phyloP scores from a whole-genome alignment of 2,888 invertebrate genomes.

The Morpho deidamia region DNA sequence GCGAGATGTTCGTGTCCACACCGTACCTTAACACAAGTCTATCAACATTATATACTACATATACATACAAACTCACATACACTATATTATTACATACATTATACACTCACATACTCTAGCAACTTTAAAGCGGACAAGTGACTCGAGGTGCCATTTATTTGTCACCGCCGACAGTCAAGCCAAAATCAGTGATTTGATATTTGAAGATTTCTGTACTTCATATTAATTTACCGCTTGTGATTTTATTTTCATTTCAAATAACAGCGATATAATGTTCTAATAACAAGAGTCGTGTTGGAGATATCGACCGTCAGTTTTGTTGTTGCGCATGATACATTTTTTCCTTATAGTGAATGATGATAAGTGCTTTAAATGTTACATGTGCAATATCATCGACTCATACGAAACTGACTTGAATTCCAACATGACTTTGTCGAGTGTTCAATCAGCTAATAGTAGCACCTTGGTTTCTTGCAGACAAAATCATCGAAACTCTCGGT shows the following conservation, averaged over 20 bases:
- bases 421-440: slow-evolving; percentile 54
- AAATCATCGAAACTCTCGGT: slow-evolving; percentile 98
- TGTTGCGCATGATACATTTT: slow-evolving; percentile 1
- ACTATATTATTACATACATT: slow-evolving; percentile 24
- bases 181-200: slow-evolving; percentile 40
- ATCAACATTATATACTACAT: slow-evolving; percentile 31
- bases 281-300: slow-evolving; percentile 52
- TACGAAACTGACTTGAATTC: slow-evolving; percentile 44
- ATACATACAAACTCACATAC: slow-evolving; percentile 19
- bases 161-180: slow-evolving; percentile 31
- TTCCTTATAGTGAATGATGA: slow-evolving; percentile 2
- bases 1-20: slow-evolving; percentile 98
- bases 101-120: slow-evolving; percentile 23
- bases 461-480: slow-evolving; percentile 91
- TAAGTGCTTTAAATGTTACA: background rate
- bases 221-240: slow-evolving; percentile 32
- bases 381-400: background rate
- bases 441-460: slow-evolving; percentile 46
- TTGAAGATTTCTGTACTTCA: slow-evolving; percentile 38
- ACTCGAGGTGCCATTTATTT: slow-evolving; percentile 25
- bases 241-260: slow-evolving; percentile 32
- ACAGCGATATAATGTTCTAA: slow-evolving; percentile 19
- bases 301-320: slow-evolving; percentile 28
- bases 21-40: slow-evolving; percentile 57
- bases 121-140: slow-evolving; percentile 25